A percentile compares a stretch with the other conserved stretches of the same genome.
These are phyloP conservation scores for Rhyacophila brunnea DNA, from an alignment of 1,140 invertebrate species.

Conservation along the genomic window DNA sequence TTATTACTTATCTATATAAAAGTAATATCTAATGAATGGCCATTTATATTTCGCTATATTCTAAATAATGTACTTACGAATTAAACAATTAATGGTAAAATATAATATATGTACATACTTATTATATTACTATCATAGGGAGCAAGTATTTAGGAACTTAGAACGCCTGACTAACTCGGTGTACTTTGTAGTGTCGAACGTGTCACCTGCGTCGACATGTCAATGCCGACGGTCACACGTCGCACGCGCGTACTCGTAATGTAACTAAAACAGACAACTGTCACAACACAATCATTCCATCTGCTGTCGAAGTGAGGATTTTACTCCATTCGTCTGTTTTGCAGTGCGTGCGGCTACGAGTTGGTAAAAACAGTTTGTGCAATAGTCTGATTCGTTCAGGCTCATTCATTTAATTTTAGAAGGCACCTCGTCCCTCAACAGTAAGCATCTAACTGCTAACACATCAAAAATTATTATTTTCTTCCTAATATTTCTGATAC, in stretches of 20 bases:
- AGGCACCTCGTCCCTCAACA: conserved; percentile 37
- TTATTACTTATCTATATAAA: conserved; percentile 2
- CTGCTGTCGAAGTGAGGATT: too few species aligned
- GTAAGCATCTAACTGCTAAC: conserved; percentile 36
- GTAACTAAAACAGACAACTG: not conserved
- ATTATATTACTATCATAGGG: conserved; percentile 35
- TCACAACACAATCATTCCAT: conserved; percentile 6
- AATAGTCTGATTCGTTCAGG: conserved; percentile 22
- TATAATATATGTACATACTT: conserved; percentile 34
- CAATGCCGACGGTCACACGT: not conserved
- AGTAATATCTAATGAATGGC: conserved; percentile 13
- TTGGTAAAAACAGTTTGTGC: not conserved
- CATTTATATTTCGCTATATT: conserved; percentile 17
- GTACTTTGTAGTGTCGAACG: conserved; percentile 2
- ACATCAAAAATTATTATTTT: conserved; percentile 33
- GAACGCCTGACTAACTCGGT: conserved; percentile 31
- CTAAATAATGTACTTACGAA: conserved; percentile 28
- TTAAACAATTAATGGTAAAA: conserved; percentile 31
- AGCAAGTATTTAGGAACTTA: conserved; percentile 38
- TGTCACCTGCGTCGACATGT: too few species aligned
- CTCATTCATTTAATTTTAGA: conserved; percentile 34
- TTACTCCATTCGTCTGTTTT: not conserved
- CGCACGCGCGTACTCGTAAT: not conserved
- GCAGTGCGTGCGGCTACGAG: not conserved
- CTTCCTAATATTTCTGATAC: conserved; percentile 29